phyloP scores from a whole-genome alignment of 1,140 invertebrate species.

The Caenorhabditis briggsae region DNA sequence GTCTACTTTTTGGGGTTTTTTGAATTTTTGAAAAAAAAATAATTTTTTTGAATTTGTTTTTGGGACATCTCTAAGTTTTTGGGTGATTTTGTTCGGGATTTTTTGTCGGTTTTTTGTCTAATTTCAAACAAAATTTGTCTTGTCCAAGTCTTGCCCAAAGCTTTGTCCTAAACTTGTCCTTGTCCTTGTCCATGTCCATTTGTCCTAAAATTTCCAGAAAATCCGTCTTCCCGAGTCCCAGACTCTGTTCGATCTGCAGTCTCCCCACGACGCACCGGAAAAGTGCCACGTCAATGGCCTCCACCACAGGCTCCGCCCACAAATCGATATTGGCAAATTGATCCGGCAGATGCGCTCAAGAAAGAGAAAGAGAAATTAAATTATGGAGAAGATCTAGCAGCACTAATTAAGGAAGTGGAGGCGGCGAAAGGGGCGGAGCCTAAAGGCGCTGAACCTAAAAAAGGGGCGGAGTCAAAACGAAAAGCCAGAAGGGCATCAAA shows the following conservation, averaged over 20 bases:
- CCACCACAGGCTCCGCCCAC: conserved; percentile 18
- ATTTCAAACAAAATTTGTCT: not conserved
- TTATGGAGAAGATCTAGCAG: conserved; percentile 39
- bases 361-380: conserved; percentile 48
- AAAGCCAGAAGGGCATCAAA: not conserved
- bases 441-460: not conserved
- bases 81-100: not conserved
- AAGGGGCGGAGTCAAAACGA: not conserved
- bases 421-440: not conserved
- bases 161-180: conserved; percentile 8
- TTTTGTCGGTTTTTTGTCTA: not conserved
- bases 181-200: conserved; percentile 42
- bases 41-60: not conserved
- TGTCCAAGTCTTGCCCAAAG: not conserved
- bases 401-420: conserved; percentile 21
- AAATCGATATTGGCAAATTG: conserved; percentile 61
- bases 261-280: not conserved
- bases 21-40: not conserved
- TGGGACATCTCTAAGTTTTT: not conserved
- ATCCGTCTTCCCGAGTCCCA: conserved; percentile 16
- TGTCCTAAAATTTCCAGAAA: conserved; percentile 23
- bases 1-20: not conserved
- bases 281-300: conserved; percentile 59
- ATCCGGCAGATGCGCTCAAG: conserved; percentile 38
- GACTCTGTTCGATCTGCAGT: conserved; percentile 27